Percentiles rank a stretch among this genome's conserved stretches.
phyloP scores from a whole-genome alignment of 2,888 invertebrate species.

The Dinocampus coccinellae region DNA sequence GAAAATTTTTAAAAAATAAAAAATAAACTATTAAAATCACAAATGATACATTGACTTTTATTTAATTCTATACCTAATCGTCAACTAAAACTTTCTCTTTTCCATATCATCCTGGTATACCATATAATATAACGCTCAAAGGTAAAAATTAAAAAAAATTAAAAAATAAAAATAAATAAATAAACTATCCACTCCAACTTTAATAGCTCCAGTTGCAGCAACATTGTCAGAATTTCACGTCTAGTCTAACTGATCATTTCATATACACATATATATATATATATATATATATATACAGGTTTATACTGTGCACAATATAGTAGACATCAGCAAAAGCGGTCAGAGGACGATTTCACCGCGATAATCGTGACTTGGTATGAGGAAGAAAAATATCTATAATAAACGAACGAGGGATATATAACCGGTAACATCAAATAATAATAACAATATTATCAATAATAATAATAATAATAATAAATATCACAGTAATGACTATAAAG shows the following conservation, averaged over 20 bases:
- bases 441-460: too few species aligned
- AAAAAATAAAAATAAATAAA: not conserved
- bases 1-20: not conserved
- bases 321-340: constrained; percentile 1
- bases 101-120: not conserved
- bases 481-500: too few species aligned
- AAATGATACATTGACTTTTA: constrained; percentile 23
- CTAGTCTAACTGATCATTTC: constrained; percentile 27
- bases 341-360: constrained; percentile 4
- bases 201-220: constrained; percentile 39
- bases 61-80: constrained; percentile 27
- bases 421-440: too few species aligned
- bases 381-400: not conserved
- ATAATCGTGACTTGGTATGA: constrained; percentile 20
- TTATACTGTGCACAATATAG: constrained; percentile 9
- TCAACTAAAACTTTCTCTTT: constrained; percentile 34
- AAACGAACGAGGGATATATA: not conserved
- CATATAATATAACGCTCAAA: not conserved
- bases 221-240: constrained; percentile 22
- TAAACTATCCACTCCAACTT: not conserved
- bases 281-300: too few species aligned
- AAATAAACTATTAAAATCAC: not conserved
- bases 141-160: not conserved
- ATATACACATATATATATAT: too few species aligned
- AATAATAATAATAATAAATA: too few species aligned